Evolutionary conservation across 2,113 vertebrate species (phyloP).

Genomic region (Tachysurus fulvidraco): DNA sequence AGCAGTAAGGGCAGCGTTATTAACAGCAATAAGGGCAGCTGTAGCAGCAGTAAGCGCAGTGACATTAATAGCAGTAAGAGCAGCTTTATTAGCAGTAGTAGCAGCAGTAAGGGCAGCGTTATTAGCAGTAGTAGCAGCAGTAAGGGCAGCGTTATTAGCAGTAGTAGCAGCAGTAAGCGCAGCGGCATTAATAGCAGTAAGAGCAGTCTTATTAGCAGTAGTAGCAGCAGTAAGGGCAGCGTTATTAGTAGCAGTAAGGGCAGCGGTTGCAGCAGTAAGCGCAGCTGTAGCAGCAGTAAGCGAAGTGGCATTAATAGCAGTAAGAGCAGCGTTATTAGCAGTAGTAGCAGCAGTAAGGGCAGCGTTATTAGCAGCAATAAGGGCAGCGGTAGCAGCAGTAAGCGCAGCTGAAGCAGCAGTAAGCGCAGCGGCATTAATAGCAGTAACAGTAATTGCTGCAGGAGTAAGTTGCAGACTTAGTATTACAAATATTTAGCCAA

Average conservation of each 20-base stretch:
- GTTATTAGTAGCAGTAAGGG: background rate
- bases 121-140: background rate
- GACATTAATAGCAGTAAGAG: background rate
- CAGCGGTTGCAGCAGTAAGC: background rate
- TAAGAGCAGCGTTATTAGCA: background rate
- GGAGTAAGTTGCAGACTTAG: background rate
- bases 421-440: background rate
- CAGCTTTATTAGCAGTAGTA: background rate
- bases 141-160: too few species aligned
- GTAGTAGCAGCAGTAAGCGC: background rate
- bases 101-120: background rate
- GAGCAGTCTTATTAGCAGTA: background rate
- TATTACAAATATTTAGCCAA: background rate
- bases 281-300: background rate
- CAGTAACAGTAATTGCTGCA: background rate
- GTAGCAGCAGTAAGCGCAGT: background rate
- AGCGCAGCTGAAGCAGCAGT: too few species aligned
- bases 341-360: background rate
- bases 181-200: background rate
- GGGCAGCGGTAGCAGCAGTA: background rate
- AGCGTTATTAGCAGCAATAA: background rate
- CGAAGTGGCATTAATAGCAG: background rate
- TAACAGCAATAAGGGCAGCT: background rate
- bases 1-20: background rate
- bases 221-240: background rate